Base-by-base conservation (phyloP, 2,797 vertebrate genomes). In the Sebastes glaucus region DNA sequence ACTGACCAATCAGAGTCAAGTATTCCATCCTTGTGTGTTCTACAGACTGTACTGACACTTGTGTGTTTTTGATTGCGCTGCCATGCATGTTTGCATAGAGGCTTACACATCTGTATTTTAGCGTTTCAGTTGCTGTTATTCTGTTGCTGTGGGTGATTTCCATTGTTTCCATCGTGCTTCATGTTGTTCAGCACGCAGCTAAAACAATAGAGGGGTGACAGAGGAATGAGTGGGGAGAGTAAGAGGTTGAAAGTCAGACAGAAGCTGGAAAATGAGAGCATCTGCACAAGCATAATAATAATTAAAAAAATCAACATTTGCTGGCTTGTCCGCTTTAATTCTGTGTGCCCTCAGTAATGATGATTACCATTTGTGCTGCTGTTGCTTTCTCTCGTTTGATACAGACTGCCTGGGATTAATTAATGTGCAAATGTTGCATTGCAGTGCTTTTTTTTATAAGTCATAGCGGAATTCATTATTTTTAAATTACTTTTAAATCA, bases 331-430 rank as follows among this genome's bases (percentile, higher is more conserved):
- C 6, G 8, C n/a, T 74, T 74, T 83, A 66, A 81, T 81, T 81
- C 61, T 62, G 42, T 65, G 20, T 61, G 28, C 38, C 33, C 63
- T 64, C 30, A 30, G 63, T 62, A 60, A 76, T 67, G 60, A 73
- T 71, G 33, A 80, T 84, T 76, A 64, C n/a, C 67, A n/a, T 82
- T 68, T 83, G 63, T 67, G 28, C 22, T 76, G 67, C 55, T 55
- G 69, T 27, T 56, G 38, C 49, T 64, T 25, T 20, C 78, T 8
- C 80, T 80, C 13, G 18, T 71, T 63, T 64, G 74, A 30, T 80
- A 53, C 27, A 60, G 28, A 53, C 46, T 53, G 64, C 27, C 38
- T 81, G 35, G 65, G 23, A 78, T 80, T 83, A 85, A 87, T 81
- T 74, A 57, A 69, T 78, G 35, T 83, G 80, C 30, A 84, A 77